These are phyloP conservation scores for Lamproptera curius DNA, from an alignment of 2,888 invertebrate species.

Conservation along the genomic window DNA sequence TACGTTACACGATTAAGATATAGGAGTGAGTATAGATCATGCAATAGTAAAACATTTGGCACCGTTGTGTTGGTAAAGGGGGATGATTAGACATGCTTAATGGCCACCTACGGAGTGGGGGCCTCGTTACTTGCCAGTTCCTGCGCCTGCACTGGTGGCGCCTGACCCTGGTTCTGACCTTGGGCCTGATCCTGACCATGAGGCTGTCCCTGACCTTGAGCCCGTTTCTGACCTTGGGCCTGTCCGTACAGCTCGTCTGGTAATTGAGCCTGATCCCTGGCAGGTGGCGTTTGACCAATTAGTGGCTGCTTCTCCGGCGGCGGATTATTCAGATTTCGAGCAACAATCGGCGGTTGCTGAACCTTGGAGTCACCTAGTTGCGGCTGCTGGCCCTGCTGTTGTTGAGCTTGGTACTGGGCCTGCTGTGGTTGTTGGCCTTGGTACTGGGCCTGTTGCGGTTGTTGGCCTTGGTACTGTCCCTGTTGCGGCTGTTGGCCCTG, in stretches of 20 bases:
- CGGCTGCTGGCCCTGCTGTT: constrained; percentile 22
- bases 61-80: constrained; percentile 17
- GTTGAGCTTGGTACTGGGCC: constrained; percentile 18
- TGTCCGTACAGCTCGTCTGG: too few relatives aligned
- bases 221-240: constrained; percentile 12
- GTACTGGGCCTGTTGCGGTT: not conserved
- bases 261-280: constrained; percentile 24
- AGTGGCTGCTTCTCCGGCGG: constrained; percentile 19
- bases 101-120: not conserved
- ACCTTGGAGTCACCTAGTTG: constrained; percentile 11
- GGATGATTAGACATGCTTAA: not conserved
- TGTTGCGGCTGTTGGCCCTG: constrained; percentile 22
- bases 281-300: constrained; percentile 21
- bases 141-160: constrained; percentile 13
- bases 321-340: constrained; percentile 26
- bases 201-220: constrained; percentile 7
- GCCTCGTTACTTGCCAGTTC: not conserved
- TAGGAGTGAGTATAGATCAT: constrained; percentile 12
- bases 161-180: constrained; percentile 19
- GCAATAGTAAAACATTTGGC: constrained; percentile 21
- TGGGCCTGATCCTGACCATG: constrained; percentile 8
- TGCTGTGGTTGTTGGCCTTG: constrained; percentile 20
- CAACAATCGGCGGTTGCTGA: constrained; percentile 23
- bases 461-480: constrained; percentile 22
- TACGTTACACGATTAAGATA: constrained; percentile 1